Conservation (phyloP, 1,140 invertebrate species). For the Heliconius hermathena region DNA sequence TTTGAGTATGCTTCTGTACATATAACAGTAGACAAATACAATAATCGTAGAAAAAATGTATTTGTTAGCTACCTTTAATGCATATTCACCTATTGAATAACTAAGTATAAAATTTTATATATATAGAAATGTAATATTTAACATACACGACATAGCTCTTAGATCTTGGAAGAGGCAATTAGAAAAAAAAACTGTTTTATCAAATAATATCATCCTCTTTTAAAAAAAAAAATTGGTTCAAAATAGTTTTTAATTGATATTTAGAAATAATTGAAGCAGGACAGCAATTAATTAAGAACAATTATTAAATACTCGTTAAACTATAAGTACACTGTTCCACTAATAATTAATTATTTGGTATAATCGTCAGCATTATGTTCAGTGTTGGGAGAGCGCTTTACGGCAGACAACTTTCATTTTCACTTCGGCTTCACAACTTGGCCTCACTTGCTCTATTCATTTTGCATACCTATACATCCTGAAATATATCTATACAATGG, state of each 20-base stretch:
- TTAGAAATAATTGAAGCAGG: conserved; percentile 22
- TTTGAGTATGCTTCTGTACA: conserved; percentile 77
- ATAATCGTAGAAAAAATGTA: conserved; percentile 55
- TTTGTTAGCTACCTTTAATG: conserved; percentile 53
- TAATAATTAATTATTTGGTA: conserved; percentile 15
- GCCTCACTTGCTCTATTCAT: conserved; percentile 60
- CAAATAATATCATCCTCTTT: background rate
- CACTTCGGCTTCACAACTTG: conserved; percentile 61
- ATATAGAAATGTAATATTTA: conserved; percentile 22
- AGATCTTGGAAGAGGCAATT: conserved; percentile 23
- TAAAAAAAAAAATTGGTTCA: conserved; percentile 1
- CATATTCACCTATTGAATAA: conserved; percentile 33
- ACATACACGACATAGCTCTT: conserved; percentile 35
- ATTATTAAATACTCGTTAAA: background rate
- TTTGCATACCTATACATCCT: conserved; percentile 31
- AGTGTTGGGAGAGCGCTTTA: conserved; percentile 49
- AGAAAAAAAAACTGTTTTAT: conserved; percentile 21
- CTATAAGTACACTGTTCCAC: conserved; percentile 8
- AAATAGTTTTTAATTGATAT: background rate
- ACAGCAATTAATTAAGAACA: conserved; percentile 22
- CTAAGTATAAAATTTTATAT: conserved; percentile 17
- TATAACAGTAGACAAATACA: conserved; percentile 65
- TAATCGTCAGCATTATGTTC: conserved; percentile 27
- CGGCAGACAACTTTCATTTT: conserved; percentile 55
- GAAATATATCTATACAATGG: conserved; percentile 33